phyloP scores from a whole-genome alignment of 2,113 vertebrate genomes.

The rabbit (Oryctolagus cuniculus) region DNA sequence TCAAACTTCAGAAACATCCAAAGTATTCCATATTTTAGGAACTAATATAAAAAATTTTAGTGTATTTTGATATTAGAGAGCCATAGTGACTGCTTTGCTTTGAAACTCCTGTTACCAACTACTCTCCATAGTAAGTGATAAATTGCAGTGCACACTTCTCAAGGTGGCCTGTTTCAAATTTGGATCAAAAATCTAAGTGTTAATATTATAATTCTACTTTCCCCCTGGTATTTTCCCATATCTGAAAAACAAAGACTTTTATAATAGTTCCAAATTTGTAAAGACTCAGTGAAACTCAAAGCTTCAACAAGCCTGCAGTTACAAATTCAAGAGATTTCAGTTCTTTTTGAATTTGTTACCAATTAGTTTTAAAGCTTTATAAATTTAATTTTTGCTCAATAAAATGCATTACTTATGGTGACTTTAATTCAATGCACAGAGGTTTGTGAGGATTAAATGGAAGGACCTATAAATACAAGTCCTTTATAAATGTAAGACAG shows the following conservation, averaged over 20 bases:
- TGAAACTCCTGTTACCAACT: background rate
- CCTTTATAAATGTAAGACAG: background rate
- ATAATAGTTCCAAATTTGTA: background rate
- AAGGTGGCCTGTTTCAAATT: background rate
- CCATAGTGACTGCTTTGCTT: background rate
- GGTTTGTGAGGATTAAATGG: background rate
- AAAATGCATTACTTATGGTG: background rate
- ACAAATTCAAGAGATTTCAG: background rate
- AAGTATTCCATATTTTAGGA: background rate
- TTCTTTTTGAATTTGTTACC: background rate
- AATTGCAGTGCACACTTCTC: background rate
- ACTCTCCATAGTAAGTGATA: background rate
- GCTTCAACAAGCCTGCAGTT: background rate
- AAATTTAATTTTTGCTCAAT: background rate
- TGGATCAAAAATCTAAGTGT: background rate
- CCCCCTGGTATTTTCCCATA: background rate
- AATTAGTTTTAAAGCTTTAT: background rate
- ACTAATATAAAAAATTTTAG: background rate
- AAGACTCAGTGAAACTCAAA: background rate
- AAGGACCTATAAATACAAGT: background rate
- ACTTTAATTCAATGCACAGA: background rate
- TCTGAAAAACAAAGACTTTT: background rate
- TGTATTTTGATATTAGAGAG: background rate
- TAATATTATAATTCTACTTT: background rate
- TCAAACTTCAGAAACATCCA: slow-evolving; percentile 1